Evolutionary conservation across 2,113 vertebrate species (phyloP), one percentile per base, ranked within the genome.

Genomic region (Anhinga rufa): DNA sequence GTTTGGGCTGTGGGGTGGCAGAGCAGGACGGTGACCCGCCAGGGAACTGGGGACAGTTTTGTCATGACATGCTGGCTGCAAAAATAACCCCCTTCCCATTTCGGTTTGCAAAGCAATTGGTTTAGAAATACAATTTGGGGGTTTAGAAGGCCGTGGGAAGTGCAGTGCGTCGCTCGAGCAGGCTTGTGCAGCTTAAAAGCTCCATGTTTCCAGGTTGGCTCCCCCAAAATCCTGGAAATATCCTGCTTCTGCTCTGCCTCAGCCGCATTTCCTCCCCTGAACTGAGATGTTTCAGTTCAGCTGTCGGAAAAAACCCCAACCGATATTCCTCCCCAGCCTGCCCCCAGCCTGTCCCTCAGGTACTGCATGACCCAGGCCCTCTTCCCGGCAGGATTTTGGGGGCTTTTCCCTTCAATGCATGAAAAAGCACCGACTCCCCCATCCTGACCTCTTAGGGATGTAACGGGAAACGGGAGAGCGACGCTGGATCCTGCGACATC

Each of bases 91-190:
- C 42, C 14, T 71, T 58, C 49, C 18, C 8, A 1, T 7, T 52
- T n/a, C 2, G 3, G 26, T 55, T 78, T 42, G 62, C 32, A 20
- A 34, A 74, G 19, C 2, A 1, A 19, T 16, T 14, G 57, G 34
- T 58, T 83, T 46, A 40, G 58, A 77, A 90, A 58, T n/a, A 34
- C 14, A 4, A 7, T 34, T 60, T 38, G 2, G 44, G 60, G 22
- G 22, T 42, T 77, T 54, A 40, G 51, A 52, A 54, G 42, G 18
- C 29, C 1, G 3, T 20, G 34, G 82, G 32, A 40, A 78, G 70
- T 10, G 19, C 1, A 7, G 14, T 1, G 2, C 65, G 12, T n/a
- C 4, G 6, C 49, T 44, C 17, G 5, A 22, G 40, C 7, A 29
- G 34, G n/a, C 32, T 46, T 13, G 34, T 29, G 31, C 7, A 13